Base-by-base conservation (phyloP, 2,797 vertebrate species). In the Darevskia nairensis region DNA sequence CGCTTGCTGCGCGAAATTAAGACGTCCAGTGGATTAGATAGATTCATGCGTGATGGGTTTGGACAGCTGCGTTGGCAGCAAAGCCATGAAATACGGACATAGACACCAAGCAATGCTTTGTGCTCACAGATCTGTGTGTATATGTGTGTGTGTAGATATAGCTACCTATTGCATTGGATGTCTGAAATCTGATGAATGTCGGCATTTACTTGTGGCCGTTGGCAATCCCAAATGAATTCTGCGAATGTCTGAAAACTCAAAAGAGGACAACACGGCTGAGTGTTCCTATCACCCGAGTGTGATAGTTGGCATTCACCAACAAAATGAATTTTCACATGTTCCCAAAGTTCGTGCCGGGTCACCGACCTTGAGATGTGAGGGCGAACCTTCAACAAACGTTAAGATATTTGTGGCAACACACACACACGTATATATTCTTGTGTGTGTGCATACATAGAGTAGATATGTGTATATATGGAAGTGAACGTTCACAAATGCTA, bases 401-500 rank as follows among this genome's bases (percentile, higher is more conserved):
- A 69, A 15, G 64, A 66, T 29, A 3, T 82, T 55, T 1, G 3
- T 61, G 46, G 44, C 35, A 13, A 64, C 7, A 80, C 27, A 32
- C 27, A 32, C 41, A 4, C n/a, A 3, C 27, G 23, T 1, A 64
- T 92, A 46, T 35, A 15, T 21, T 55, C 13, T 80, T 93, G 66
- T 94, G 86, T 93, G 92, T 87, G 76, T 91, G 88, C 87, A 92
- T 92, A 92, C 86, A 89, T 79, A 79, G 84, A 75, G 59, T 87
- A 72, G 84, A 89, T 39, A 84, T 1, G 88, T 68, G 90, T 69
- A 88, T 0, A 91, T 71, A 90, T 25, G 19, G 66, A 92, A 92
- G 13, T 82, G 86, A 94, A 72, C 92, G 80, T 94, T 92, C 88
- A 88, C 32, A 39, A 90, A 91, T 89, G 84, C 92, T 92, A 88